phyloP scores from a whole-genome alignment of 2,113 vertebrate species.

The Callionymus lyra region DNA sequence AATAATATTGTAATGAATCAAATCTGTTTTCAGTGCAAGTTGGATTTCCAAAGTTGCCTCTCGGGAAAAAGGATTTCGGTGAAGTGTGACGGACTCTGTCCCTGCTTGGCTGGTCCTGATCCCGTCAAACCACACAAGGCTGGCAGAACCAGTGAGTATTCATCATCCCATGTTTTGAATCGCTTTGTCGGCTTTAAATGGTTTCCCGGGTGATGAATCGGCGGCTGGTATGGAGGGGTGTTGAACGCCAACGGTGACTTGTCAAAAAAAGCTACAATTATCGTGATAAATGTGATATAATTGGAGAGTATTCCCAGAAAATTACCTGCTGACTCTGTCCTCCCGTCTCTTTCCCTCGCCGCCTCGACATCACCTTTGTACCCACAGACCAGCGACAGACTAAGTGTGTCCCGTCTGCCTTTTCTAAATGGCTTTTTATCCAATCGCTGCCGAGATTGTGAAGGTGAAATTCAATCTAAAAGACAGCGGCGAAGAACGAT shows the following conservation, averaged over 20 bases:
- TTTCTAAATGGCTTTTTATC: slow-evolving; percentile 58
- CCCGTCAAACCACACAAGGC: slow-evolving; percentile 51
- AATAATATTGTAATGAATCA: too few relatives aligned
- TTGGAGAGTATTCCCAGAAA: slow-evolving; percentile 29
- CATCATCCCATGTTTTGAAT: not conserved
- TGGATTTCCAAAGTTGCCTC: slow-evolving; percentile 88
- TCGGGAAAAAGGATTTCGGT: slow-evolving; percentile 76
- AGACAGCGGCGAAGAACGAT: slow-evolving; percentile 39
- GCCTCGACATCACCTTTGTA: slow-evolving; percentile 17
- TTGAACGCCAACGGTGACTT: not conserved
- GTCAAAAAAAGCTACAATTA: slow-evolving; percentile 7
- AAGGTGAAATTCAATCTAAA: slow-evolving; percentile 54
- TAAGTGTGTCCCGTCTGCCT: slow-evolving; percentile 56
- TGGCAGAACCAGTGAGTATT: slow-evolving; percentile 77
- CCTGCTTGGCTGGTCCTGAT: slow-evolving; percentile 78
- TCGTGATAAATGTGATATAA: slow-evolving; percentile 1
- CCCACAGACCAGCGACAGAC: slow-evolving; percentile 46
- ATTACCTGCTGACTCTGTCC: slow-evolving; percentile 26
- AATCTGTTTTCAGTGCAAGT: slow-evolving; percentile 74
- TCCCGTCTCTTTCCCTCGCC: slow-evolving; percentile 33
- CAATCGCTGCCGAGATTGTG: slow-evolving; percentile 54
- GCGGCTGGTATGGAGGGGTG: not conserved
- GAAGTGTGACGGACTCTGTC: slow-evolving; percentile 84
- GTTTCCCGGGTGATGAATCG: not conserved
- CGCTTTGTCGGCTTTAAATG: not conserved